These are phyloP conservation scores for Amphilophus citrinellus DNA, from an alignment of 2,113 vertebrate genomes.

Conservation along the genomic window DNA sequence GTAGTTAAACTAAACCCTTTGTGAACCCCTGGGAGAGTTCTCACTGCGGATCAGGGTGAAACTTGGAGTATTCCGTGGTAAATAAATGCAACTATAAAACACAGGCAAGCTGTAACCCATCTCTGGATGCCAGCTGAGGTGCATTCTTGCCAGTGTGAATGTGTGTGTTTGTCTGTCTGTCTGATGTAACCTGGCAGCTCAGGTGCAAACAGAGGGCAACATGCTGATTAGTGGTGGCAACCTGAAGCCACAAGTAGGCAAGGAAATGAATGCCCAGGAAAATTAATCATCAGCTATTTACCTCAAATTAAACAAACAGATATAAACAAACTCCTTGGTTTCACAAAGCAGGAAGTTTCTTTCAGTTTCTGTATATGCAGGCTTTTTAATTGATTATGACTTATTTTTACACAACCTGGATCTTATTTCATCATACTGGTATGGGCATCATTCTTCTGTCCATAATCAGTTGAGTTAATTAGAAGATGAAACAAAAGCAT, in stretches of 20 bases:
- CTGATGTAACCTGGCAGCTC: conserved; percentile 70
- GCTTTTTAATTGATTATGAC: not conserved
- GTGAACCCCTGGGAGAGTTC: conserved; percentile 67
- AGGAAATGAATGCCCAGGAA: conserved; percentile 48
- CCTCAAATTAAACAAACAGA: conserved; percentile 7
- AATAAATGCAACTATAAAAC: conserved; percentile 61
- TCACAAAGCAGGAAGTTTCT: conserved; percentile 1
- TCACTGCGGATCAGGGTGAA: conserved; percentile 56
- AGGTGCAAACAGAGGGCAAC: conserved; percentile 72
- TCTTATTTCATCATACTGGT: not conserved
- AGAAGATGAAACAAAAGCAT: not conserved
- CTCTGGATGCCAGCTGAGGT: conserved; percentile 37
- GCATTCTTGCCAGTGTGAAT: conserved; percentile 28
- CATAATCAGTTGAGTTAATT: not conserved
- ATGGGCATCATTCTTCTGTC: not conserved
- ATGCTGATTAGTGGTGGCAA: conserved; percentile 49
- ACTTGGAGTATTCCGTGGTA: conserved; percentile 37
- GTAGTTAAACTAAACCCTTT: conserved; percentile 51
- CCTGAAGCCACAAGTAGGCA: conserved; percentile 44
- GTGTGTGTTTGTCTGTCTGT: conserved; percentile 54
- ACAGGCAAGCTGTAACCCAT: conserved; percentile 56
- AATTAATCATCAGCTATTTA: conserved; percentile 48
- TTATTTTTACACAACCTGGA: not conserved
- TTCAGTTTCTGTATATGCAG: not conserved
- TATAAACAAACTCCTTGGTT: conserved; percentile 47